Evolutionary conservation across 2,797 vertebrate species (phyloP).

Genomic region (Gobio occitaniae): DNA sequence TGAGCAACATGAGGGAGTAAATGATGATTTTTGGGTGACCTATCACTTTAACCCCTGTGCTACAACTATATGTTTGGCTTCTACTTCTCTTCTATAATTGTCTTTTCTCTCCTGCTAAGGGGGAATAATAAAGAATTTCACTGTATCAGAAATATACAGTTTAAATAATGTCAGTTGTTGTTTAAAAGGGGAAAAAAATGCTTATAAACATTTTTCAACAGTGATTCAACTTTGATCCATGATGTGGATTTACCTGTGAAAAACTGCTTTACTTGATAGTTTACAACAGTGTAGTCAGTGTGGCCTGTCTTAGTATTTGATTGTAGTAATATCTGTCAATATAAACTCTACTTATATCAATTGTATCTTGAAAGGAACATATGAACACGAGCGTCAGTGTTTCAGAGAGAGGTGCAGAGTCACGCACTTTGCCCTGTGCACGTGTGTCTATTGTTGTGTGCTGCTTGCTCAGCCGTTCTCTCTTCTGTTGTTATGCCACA

Average conservation of each 20-base stretch:
- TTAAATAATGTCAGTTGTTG: background rate
- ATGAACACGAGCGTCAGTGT: conserved; percentile 46
- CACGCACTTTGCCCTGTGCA: conserved; percentile 47
- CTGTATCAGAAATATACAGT: background rate
- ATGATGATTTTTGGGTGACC: no score
- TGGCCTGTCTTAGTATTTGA: background rate
- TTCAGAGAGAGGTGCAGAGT: conserved; percentile 67
- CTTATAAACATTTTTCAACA: background rate
- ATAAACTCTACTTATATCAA: background rate
- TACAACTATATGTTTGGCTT: background rate
- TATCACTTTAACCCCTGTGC: background rate
- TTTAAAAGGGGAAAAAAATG: background rate
- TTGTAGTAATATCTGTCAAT: background rate
- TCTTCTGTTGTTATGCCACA: conserved; percentile 63
- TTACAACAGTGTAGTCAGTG: background rate
- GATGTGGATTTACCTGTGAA: background rate
- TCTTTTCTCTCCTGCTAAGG: background rate
- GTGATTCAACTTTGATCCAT: background rate
- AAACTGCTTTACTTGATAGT: background rate
- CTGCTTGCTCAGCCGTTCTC: conserved; percentile 77
- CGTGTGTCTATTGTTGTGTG: conserved; percentile 58
- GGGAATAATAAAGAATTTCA: background rate
- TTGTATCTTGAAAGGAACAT: conserved; percentile 34
- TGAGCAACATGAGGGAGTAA: no score
- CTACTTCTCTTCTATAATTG: background rate